A percentile compares a stretch with the other conserved stretches of the same genome.
Evolutionary conservation across 1,140 invertebrate genomes (phyloP).

Genomic region (Drosophila micromelanica): DNA sequence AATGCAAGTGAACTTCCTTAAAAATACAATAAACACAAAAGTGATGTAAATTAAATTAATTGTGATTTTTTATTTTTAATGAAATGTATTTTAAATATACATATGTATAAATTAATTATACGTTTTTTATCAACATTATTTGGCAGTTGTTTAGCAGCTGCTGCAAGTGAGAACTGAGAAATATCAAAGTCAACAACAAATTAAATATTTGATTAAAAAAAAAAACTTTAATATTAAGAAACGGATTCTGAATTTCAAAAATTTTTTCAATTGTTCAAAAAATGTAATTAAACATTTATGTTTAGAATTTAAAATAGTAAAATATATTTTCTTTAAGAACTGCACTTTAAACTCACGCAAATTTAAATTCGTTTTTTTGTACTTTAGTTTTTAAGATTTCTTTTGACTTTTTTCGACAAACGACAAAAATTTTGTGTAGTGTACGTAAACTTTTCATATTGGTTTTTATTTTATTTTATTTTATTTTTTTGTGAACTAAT

Average conservation of each 20-base stretch:
- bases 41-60: conserved; percentile 14
- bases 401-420: too few relatives aligned
- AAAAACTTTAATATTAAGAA: conserved; percentile 7
- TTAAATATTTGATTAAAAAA: conserved; percentile 45
- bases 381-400: too few relatives aligned
- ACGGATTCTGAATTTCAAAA: background rate
- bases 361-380: too few relatives aligned
- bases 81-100: background rate
- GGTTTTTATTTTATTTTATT: conserved; percentile 1
- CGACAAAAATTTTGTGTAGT: conserved; percentile 35
- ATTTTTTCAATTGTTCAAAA: too few relatives aligned
- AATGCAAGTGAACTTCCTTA: conserved; percentile 59
- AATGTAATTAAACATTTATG: too few relatives aligned
- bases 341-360: too few relatives aligned
- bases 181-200: conserved; percentile 57
- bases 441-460: conserved; percentile 44
- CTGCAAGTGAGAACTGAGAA: conserved; percentile 31
- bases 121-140: background rate
- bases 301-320: too few relatives aligned
- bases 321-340: too few relatives aligned
- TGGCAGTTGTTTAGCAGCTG: conserved; percentile 66
- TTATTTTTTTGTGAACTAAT: conserved; percentile 21
- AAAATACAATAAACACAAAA: conserved; percentile 19
- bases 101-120: background rate
- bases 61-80: conserved; percentile 34